These are phyloP conservation scores for Acestrorhynchus altus DNA, from an alignment of 2,797 vertebrate species.

Conservation along the genomic window DNA sequence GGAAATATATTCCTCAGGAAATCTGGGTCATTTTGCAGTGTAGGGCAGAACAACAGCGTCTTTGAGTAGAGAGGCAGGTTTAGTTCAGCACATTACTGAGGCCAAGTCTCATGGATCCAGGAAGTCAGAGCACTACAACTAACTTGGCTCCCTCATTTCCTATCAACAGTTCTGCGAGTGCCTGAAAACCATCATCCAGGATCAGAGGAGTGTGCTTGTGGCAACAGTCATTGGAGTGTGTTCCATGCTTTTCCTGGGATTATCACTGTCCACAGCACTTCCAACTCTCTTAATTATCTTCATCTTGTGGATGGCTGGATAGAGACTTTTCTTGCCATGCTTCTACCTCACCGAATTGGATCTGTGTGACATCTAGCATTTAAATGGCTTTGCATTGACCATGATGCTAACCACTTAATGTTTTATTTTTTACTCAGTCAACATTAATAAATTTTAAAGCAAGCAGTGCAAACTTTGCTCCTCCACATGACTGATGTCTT, in stretches of 20 bases:
- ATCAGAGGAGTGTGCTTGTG: slow-evolving; percentile 84
- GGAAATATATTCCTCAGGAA: slow-evolving; percentile 53
- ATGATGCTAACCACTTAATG: neutral
- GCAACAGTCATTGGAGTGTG: slow-evolving; percentile 82
- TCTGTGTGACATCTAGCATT: neutral
- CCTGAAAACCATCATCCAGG: slow-evolving; percentile 89
- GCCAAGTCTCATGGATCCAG: neutral
- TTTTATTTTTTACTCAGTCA: slow-evolving; percentile 6
- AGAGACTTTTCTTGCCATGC: slow-evolving; percentile 31
- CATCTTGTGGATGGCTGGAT: slow-evolving; percentile 93
- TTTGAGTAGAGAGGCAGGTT: slow-evolving; percentile 33
- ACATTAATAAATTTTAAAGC: slow-evolving; percentile 6
- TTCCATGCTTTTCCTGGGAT: slow-evolving; percentile 81
- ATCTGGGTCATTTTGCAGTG: slow-evolving; percentile 59
- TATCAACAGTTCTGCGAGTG: slow-evolving; percentile 86
- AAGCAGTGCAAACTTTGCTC: neutral
- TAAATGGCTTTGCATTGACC: neutral
- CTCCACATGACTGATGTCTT: neutral
- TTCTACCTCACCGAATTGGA: neutral
- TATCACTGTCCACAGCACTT: slow-evolving; percentile 80
- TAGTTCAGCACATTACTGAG: neutral
- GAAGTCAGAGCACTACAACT: slow-evolving; percentile 13
- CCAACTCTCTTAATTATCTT: slow-evolving; percentile 88
- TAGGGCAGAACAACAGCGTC: slow-evolving; percentile 30
- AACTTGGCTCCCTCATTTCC: slow-evolving; percentile 26